Evolutionary conservation across 1,140 invertebrate species (phyloP).

Genomic region (Trinorchestia longiramus): DNA sequence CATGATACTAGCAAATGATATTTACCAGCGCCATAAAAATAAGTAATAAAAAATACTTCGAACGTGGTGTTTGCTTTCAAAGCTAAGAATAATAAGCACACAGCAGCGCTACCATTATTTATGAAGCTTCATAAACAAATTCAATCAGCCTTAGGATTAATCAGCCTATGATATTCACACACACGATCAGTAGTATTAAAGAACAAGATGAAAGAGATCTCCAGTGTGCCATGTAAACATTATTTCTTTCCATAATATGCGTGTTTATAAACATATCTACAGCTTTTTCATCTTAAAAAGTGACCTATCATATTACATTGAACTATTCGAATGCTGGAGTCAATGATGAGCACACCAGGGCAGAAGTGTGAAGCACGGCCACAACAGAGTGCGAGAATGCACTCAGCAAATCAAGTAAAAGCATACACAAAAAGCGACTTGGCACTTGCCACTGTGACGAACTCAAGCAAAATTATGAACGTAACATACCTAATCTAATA

Average conservation of each 20-base stretch:
- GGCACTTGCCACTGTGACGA: too few species aligned
- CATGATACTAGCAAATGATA: neutral
- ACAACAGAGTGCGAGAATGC: too few species aligned
- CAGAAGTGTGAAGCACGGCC: neutral
- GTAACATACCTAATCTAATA: too few species aligned
- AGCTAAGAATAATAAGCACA: neutral
- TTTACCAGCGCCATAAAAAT: neutral
- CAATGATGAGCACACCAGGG: neutral
- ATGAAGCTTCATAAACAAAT: neutral
- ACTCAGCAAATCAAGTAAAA: too few species aligned
- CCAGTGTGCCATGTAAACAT: neutral
- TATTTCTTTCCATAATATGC: neutral
- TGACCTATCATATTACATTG: too few species aligned
- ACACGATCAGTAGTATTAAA: neutral
- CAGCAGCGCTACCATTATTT: neutral
- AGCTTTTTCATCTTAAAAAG: too few species aligned
- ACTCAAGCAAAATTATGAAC: too few species aligned
- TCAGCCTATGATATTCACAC: neutral
- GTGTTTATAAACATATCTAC: neutral
- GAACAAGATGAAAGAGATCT: neutral
- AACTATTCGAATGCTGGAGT: neutral
- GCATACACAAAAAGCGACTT: too few species aligned
- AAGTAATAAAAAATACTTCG: neutral
- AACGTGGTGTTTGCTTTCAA: neutral
- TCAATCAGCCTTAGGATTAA: neutral